Percentiles rank a stretch among this genome's conserved stretches.
phyloP scores from a whole-genome alignment of 2,888 invertebrate species.

The Hemicrepidius hirtus region DNA sequence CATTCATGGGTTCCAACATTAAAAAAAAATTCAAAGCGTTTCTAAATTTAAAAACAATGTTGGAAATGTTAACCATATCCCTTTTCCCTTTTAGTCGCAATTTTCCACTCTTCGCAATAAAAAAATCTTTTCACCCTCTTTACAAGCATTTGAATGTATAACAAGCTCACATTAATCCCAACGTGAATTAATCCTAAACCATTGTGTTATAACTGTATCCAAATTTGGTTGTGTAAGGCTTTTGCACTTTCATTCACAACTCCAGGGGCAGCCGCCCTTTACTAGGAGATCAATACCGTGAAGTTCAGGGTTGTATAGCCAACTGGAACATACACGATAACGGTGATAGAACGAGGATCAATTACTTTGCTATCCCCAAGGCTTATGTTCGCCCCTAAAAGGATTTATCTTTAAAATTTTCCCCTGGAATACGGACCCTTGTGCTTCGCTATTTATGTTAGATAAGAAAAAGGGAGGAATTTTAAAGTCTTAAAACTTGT shows the following conservation, averaged over 20 bases:
- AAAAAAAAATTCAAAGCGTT: too few relatives aligned
- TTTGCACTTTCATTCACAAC: constrained; percentile 17
- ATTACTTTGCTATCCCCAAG: constrained; percentile 1
- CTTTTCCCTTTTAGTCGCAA: neutral
- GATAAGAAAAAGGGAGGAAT: too few relatives aligned
- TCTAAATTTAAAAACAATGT: too few relatives aligned
- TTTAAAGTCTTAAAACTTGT: too few relatives aligned
- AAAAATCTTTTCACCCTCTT: neutral
- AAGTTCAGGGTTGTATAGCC: constrained; percentile 15
- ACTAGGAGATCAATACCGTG: constrained; percentile 10
- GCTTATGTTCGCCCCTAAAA: neutral
- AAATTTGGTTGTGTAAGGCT: neutral
- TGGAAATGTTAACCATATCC: too few relatives aligned
- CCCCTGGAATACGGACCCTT: too few relatives aligned
- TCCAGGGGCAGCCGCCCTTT: constrained; percentile 6
- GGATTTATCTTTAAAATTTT: too few relatives aligned
- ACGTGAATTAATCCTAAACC: neutral
- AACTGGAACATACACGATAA: neutral
- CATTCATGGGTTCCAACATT: too few relatives aligned
- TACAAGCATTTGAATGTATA: constrained; percentile 3
- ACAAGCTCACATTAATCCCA: constrained; percentile 2
- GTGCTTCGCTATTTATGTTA: too few relatives aligned
- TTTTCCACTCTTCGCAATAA: neutral
- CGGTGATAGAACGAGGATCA: constrained; percentile 10
- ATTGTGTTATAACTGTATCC: neutral